Percentiles rank a stretch among this genome's conserved stretches.
These are phyloP conservation scores for Rhinichthys klamathensis DNA, from an alignment of 2,113 vertebrate species.

Conservation along the genomic window DNA sequence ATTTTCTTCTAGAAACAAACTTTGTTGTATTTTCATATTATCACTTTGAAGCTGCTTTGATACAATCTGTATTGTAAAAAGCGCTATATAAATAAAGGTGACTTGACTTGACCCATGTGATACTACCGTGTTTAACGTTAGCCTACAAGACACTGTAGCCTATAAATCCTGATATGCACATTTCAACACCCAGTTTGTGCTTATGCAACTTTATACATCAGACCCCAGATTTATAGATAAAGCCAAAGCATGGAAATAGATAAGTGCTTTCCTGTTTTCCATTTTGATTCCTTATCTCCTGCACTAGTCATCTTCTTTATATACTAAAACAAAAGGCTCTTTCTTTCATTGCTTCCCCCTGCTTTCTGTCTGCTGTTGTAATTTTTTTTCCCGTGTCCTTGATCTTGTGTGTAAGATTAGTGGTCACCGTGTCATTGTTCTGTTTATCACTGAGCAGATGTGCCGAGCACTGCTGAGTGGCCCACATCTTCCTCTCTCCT, in stretches of 20 bases:
- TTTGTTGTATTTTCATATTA: no score
- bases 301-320: background rate
- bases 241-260: slow-evolving; percentile 34
- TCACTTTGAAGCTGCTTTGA: no score
- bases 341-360: slow-evolving; percentile 33
- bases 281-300: slow-evolving; percentile 31
- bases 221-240: slow-evolving; percentile 21
- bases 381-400: slow-evolving; percentile 24
- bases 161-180: background rate
- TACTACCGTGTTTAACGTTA: no score
- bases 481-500: slow-evolving; percentile 41
- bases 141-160: background rate
- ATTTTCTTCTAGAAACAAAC: no score
- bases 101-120: background rate
- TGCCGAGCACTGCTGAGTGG: slow-evolving; percentile 40
- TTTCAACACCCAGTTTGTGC: background rate
- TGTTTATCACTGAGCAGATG: slow-evolving; percentile 43
- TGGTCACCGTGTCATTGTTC: slow-evolving; percentile 21
- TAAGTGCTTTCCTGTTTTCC: slow-evolving; percentile 51
- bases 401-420: slow-evolving; percentile 37
- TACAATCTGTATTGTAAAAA: no score
- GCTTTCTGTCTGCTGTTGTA: background rate
- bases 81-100: no score
- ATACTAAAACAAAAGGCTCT: slow-evolving; percentile 49
- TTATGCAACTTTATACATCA: background rate